Percentiles rank a stretch among this genome's conserved stretches.
Evolutionary conservation across 2,113 vertebrate genomes (phyloP).

Genomic region (Pipa parva): DNA sequence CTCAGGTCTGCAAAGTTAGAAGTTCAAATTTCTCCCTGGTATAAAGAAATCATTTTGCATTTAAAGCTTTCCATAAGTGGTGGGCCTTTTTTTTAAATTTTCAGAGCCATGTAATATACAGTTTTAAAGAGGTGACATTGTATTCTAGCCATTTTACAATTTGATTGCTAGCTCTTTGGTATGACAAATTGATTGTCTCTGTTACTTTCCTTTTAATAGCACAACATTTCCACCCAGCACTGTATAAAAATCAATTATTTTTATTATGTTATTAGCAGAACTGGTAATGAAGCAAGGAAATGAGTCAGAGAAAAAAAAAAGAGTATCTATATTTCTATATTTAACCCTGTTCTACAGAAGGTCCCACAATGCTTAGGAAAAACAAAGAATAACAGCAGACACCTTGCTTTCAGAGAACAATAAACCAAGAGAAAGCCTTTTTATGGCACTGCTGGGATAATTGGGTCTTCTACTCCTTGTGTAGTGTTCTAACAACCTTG

Average conservation of each 20-base stretch:
- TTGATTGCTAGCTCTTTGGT: slow-evolving; percentile 34
- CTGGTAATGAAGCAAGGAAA: slow-evolving; percentile 43
- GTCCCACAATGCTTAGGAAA: slow-evolving; percentile 16
- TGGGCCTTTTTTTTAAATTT: too few species aligned
- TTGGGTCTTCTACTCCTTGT: slow-evolving; percentile 32
- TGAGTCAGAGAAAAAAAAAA: slow-evolving; percentile 37
- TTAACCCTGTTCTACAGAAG: slow-evolving; percentile 28
- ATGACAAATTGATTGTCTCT: slow-evolving; percentile 24
- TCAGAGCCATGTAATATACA: too few species aligned
- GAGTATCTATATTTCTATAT: slow-evolving; percentile 37
- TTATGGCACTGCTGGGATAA: slow-evolving; percentile 34
- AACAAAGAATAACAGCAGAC: slow-evolving; percentile 13
- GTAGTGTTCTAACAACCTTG: slow-evolving; percentile 39
- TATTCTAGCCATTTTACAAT: background rate
- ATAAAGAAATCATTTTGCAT: too few species aligned
- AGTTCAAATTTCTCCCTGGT: too few species aligned
- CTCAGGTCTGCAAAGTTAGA: too few species aligned
- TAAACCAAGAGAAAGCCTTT: slow-evolving; percentile 39
- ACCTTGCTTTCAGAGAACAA: slow-evolving; percentile 31
- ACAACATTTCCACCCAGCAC: slow-evolving; percentile 25
- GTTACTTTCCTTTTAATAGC: slow-evolving; percentile 31
- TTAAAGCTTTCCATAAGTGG: too few species aligned
- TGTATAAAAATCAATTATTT: slow-evolving; percentile 44
- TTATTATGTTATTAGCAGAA: slow-evolving; percentile 43
- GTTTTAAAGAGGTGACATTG: too few species aligned